Evolutionary conservation across 2,113 vertebrate genomes (phyloP), one percentile per base, ranked within the genome.

Genomic region (Callithrix jacchus): DNA sequence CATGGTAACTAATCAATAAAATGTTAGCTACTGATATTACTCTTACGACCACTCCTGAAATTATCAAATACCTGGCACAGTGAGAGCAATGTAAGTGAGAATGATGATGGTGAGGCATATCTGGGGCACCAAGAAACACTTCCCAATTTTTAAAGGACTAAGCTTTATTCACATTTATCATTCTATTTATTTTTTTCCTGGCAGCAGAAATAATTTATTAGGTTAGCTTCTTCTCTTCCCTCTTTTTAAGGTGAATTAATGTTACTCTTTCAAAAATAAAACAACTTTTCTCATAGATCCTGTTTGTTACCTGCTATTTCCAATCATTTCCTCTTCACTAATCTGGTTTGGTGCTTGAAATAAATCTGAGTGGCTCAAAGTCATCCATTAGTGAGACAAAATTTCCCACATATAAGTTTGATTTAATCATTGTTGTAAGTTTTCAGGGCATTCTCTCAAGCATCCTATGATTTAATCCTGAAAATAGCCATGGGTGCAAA

Each of bases 191-290:
- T 94, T 85, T 89, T 88, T 85, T 64, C 61, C n/a, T 92, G 85
- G 68, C 49, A 77, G 89, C 16, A 56, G 52, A 91, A 95, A 47
- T 92, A 90, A 94, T 88, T 84, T 94, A 95, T 95, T 94, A 66
- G 86, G 61, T 96, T 77, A 88, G 32, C 49, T 87, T 61, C 66
- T 91, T 91, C 83, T 85, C 42, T 56, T 87, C 49, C 21, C 1
- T 94, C 77, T 71, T 94, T 84, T 92, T 88, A 94, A 95, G 91
- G 42, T 56, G 52, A 97, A 71, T 93, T 76, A 77, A 89, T 86
- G 37, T 77, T 42, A 47, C 1, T 47, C 16, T 77, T 77, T 77
- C 17, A 30, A 18, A 47, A 83, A 74, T 16, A 47, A 18, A 47
- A 83, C 66, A 40, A 7, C 5, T 79, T 95, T 87, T 89, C 58